These are phyloP conservation scores for Sepiola atlantica DNA, from an alignment of 2,888 invertebrate genomes.

Conservation along the genomic window DNA sequence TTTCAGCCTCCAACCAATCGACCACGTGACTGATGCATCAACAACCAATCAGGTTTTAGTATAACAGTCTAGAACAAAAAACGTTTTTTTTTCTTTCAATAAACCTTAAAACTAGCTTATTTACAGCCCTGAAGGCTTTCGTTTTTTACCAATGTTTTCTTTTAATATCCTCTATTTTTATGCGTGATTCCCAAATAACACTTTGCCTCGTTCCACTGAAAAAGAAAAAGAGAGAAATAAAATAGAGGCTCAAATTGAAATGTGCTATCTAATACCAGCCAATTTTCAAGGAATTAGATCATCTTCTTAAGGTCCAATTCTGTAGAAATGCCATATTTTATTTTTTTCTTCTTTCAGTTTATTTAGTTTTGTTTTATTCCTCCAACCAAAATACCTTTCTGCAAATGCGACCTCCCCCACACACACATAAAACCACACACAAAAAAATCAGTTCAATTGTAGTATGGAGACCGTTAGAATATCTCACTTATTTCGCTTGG, in stretches of 20 bases:
- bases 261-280: conserved; percentile 18
- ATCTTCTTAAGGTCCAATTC: neutral
- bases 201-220: neutral
- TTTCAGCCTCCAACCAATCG: conserved; percentile 32
- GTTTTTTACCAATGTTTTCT: neutral
- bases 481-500: too few species aligned
- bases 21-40: neutral
- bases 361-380: neutral
- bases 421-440: too few species aligned
- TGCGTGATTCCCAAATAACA: conserved; percentile 6
- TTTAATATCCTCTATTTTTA: conserved; percentile 32
- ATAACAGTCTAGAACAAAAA: neutral
- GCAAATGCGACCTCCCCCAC: neutral
- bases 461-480: too few species aligned
- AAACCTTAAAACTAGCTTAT: neutral
- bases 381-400: neutral
- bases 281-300: neutral
- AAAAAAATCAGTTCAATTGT: too few species aligned
- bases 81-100: neutral
- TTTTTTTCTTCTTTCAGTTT: neutral
- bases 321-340: neutral
- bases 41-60: neutral
- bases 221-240: neutral
- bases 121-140: neutral
- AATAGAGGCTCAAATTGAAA: neutral